These are phyloP conservation scores for Corythucha ciliata DNA, from an alignment of 2,888 invertebrate genomes.

Conservation along the genomic window DNA sequence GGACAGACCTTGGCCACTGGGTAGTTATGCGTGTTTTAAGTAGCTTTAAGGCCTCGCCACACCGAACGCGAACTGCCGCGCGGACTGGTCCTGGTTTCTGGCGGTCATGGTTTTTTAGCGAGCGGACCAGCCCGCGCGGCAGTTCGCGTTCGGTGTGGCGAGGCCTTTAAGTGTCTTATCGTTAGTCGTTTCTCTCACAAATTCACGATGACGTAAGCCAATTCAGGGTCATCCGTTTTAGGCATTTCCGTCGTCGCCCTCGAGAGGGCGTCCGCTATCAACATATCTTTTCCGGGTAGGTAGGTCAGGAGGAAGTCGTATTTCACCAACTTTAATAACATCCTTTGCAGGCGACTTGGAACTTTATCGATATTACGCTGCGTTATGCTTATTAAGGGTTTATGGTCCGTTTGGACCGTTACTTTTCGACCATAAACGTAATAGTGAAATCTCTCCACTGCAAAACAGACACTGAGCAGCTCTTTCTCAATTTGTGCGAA, in stretches of 20 bases:
- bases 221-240: constrained; percentile 7
- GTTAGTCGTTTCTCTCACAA: too few species aligned
- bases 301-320: constrained; percentile 5
- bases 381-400: constrained; percentile 13
- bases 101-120: too few species aligned
- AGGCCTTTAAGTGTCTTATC: too few species aligned
- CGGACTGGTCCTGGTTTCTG: too few species aligned
- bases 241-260: constrained; percentile 6
- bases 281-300: constrained; percentile 13
- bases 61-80: too few species aligned
- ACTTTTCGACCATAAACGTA: constrained; percentile 4
- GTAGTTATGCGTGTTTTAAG: not conserved
- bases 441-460: constrained; percentile 7
- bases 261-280: constrained; percentile 13
- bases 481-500: constrained; percentile 10
- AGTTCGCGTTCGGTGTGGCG: too few species aligned
- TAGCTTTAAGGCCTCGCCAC: not conserved
- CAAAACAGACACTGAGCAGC: constrained; percentile 9
- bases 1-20: constrained; percentile 1
- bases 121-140: too few species aligned
- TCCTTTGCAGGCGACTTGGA: constrained; percentile 11
- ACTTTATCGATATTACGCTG: constrained; percentile 10
- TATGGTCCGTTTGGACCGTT: constrained; percentile 6
- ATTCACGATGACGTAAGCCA: too few species aligned
- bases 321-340: constrained; percentile 8